These are phyloP conservation scores for Leucania comma DNA, from an alignment of 2,888 invertebrate genomes.

Conservation along the genomic window DNA sequence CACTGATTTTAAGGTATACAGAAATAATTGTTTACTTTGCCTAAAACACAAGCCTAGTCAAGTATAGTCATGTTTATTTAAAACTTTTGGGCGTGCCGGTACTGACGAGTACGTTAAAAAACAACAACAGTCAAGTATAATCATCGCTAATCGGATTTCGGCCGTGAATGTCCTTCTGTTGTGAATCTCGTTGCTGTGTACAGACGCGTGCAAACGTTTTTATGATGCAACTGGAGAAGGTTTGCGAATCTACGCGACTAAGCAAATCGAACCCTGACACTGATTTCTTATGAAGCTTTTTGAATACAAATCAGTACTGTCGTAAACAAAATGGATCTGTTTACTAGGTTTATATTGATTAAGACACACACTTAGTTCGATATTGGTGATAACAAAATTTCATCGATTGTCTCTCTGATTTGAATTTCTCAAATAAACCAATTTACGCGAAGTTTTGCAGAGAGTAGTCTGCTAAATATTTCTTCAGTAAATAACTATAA, in stretches of 20 bases:
- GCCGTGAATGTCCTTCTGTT: slow-evolving; percentile 34
- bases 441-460: too few relatives aligned
- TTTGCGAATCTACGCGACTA: slow-evolving; percentile 9
- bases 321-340: background rate
- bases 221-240: slow-evolving; percentile 20
- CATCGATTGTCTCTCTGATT: too few relatives aligned
- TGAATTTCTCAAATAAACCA: too few relatives aligned
- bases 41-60: background rate
- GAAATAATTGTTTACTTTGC: background rate
- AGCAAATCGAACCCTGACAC: slow-evolving; percentile 37
- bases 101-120: slow-evolving; percentile 12
- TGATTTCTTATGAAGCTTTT: slow-evolving; percentile 24
- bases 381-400: too few relatives aligned
- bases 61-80: slow-evolving; percentile 24
- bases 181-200: background rate
- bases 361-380: too few relatives aligned
- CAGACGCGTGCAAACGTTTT: slow-evolving; percentile 6
- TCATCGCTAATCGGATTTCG: slow-evolving; percentile 39
- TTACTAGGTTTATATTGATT: too few relatives aligned
- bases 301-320: slow-evolving; percentile 2
- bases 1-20: background rate
- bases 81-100: slow-evolving; percentile 12
- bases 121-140: slow-evolving; percentile 27
- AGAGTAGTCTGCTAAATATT: too few relatives aligned
- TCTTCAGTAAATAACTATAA: too few relatives aligned